Percentiles rank a stretch among this genome's conserved stretches.
These are phyloP conservation scores for Strix aluco DNA, from an alignment of 2,113 vertebrate species.

Conservation along the genomic window DNA sequence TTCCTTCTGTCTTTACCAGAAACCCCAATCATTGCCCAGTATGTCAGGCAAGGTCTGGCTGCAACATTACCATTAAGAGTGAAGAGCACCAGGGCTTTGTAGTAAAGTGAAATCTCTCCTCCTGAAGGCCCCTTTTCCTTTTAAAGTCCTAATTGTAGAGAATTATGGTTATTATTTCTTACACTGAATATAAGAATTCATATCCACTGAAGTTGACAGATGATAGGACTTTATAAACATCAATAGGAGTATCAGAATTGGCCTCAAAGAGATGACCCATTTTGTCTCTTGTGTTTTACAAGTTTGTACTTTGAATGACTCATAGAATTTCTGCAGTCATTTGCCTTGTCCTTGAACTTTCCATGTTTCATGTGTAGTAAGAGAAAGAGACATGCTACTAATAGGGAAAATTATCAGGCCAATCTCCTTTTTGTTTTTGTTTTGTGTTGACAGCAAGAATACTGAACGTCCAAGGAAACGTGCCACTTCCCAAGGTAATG, in stretches of 20 bases:
- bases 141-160: neutral
- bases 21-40: neutral
- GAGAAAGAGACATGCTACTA: neutral
- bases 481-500: neutral
- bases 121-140: neutral
- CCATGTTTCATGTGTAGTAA: neutral
- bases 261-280: neutral
- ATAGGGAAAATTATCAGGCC: neutral
- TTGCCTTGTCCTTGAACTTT: neutral
- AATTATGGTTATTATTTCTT: neutral
- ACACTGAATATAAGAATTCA: neutral
- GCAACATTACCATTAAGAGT: rapidly evolving
- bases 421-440: neutral
- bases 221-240: neutral
- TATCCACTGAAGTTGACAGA: neutral
- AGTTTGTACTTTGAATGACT: neutral
- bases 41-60: neutral
- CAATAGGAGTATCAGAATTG: neutral
- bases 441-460: neutral
- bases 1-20: neutral
- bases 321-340: neutral
- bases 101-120: neutral
- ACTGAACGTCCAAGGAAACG: neutral
- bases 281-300: neutral
- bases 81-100: neutral